Base-by-base conservation (phyloP, 1,140 invertebrate genomes). In the Magallana ariakensis region DNA sequence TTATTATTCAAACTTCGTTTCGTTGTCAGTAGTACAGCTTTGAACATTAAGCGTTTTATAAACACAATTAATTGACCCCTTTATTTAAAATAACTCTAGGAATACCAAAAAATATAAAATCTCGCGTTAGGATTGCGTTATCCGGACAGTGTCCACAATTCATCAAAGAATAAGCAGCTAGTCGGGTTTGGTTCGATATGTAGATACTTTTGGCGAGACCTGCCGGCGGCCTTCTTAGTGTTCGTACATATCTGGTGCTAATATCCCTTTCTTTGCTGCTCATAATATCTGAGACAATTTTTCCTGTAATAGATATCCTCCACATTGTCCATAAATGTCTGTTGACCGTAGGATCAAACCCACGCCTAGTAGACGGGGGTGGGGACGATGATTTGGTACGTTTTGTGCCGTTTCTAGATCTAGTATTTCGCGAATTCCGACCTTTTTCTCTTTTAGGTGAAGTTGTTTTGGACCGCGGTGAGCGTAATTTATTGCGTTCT, bases 51-150 rank as follows among this genome's bases (percentile, higher is more conserved):
- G 33, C 33, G 2, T 46, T 46, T 46, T 3, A 46, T 4, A 46
- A 46, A 46, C 2, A 5, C 2, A 46, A 46, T 46, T 46, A 46
- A 46, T 46, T 2, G 33, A 26, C 15, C 33, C 66, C 33, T 62
- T 8, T 70, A 26, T 70, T 7, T 22, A 75, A 75, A 8, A 75
- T 26, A 75, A 75, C 66, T 75, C 66, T 19, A 22, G 66, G 66
- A 10, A 75, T 75, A 75, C 66, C 66, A 26, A 75, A 75, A 26
- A 75, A 75, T 26, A 75, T 75, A 75, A 75, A 75, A 75, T 75
- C 66, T 33, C 6, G 19, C 33, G 66, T 75, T 75, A 75, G 33
- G 10, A 75, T 75, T 75, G 66, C 22, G 22, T 75, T 75, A 33
- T 75, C 66, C 33, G 66, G 66, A 13, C 66, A 75, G 66, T 22